Conservation (phyloP, 2,113 vertebrate genomes). For the Parotia lawesii region DNA sequence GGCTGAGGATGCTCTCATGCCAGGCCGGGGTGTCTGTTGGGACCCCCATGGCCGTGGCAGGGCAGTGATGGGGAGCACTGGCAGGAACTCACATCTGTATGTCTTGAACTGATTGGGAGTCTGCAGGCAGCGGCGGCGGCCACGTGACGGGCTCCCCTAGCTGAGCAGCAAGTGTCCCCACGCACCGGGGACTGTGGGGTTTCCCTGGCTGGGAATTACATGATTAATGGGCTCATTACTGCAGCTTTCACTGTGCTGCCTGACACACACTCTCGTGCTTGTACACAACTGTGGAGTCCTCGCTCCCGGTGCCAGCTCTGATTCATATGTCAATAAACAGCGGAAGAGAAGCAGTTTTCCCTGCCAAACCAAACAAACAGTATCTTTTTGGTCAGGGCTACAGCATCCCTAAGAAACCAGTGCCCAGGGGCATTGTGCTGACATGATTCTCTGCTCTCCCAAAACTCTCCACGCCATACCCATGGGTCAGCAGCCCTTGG, state of each 20-base stretch:
- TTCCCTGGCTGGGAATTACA: slow-evolving; percentile 1
- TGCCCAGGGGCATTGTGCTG: not conserved
- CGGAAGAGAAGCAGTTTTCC: not conserved
- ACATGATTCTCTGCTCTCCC: fast-evolving
- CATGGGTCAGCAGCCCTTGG: fast-evolving
- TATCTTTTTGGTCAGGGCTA: not conserved
- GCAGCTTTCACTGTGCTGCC: slow-evolving; percentile 28
- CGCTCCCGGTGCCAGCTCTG: slow-evolving; percentile 25
- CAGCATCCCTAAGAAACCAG: not conserved
- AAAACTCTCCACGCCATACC: fast-evolving
- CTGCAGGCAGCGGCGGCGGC: fast-evolving
- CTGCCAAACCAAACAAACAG: slow-evolving; percentile 44
- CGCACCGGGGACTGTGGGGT: not conserved
- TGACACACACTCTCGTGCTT: not conserved
- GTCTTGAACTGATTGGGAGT: too few relatives aligned
- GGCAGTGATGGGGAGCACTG: not conserved
- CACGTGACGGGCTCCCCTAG: not conserved
- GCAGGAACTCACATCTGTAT: fast-evolving
- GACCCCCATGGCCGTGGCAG: fast-evolving
- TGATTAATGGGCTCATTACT: slow-evolving; percentile 43
- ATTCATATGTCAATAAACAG: slow-evolving; percentile 58
- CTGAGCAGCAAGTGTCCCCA: not conserved
- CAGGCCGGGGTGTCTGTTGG: fast-evolving
- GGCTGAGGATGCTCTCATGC: fast-evolving
- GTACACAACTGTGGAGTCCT: not conserved